Percentiles rank a stretch among this genome's conserved stretches.
phyloP scores from a whole-genome alignment of 2,888 invertebrate genomes.

The Drosophila merina region DNA sequence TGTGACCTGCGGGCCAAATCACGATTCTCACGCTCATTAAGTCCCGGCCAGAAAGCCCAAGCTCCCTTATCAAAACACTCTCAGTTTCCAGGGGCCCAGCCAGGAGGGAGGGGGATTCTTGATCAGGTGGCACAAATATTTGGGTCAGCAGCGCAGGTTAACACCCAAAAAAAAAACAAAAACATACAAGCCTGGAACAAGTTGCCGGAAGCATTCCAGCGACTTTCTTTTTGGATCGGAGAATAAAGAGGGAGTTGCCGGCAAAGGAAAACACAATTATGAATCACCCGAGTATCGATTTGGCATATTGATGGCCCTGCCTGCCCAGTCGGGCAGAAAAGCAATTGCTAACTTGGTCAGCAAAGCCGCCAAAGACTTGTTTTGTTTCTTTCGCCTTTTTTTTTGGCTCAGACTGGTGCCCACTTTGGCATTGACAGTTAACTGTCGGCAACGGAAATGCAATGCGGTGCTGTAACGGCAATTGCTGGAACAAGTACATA shows the following conservation, averaged over 20 bases:
- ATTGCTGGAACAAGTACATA: constrained; percentile 37
- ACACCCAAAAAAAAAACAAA: constrained; percentile 59
- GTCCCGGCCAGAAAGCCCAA: constrained; percentile 16
- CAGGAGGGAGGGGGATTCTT: constrained; percentile 25
- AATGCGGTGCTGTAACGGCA: constrained; percentile 76
- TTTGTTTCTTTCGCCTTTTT: constrained; percentile 27
- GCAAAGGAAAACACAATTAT: constrained; percentile 51
- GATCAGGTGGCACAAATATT: constrained; percentile 54
- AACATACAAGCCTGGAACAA: constrained; percentile 49
- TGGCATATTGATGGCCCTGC: constrained; percentile 59
- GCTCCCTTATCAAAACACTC: constrained; percentile 68
- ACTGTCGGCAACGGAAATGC: constrained; percentile 75
- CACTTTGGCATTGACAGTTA: constrained; percentile 77
- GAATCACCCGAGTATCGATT: constrained; percentile 59
- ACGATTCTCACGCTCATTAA: constrained; percentile 73
- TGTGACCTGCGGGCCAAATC: constrained; percentile 51
- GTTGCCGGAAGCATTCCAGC: constrained; percentile 68
- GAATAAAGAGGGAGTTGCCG: constrained; percentile 16
- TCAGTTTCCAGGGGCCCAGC: constrained; percentile 54
- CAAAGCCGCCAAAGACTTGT: constrained; percentile 28
- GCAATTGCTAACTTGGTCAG: constrained; percentile 70
- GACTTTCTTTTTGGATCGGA: constrained; percentile 69
- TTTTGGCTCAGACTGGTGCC: constrained; percentile 53
- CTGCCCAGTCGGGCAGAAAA: constrained; percentile 56
- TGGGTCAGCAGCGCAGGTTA: constrained; percentile 73